These are phyloP conservation scores for Whitmania pigra DNA, from an alignment of 1,140 invertebrate genomes.

Conservation along the genomic window DNA sequence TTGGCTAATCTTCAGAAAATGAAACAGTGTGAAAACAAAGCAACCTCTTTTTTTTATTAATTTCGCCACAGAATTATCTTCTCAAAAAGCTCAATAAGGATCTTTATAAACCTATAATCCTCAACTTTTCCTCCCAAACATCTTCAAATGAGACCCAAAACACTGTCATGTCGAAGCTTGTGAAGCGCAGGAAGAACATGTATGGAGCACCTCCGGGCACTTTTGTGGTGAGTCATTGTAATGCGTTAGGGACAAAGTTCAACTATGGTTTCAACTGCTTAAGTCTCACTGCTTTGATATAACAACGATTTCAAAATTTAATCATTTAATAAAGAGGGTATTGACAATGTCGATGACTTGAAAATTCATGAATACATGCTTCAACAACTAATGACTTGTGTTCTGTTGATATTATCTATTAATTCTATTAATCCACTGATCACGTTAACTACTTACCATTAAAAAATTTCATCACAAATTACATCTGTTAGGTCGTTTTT, in stretches of 20 bases:
- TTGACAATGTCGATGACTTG: no score
- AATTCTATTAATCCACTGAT: not conserved
- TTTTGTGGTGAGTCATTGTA: slow-evolving; percentile 51
- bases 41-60: no score
- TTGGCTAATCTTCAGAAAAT: no score
- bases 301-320: no score
- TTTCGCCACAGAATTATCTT: slow-evolving; percentile 57
- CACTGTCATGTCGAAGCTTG: slow-evolving; percentile 84
- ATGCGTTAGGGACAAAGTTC: not conserved
- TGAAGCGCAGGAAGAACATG: slow-evolving; percentile 80
- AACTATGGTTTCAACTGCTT: no score
- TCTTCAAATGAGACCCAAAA: slow-evolving; percentile 84
- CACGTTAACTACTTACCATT: no score
- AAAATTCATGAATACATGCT: no score
- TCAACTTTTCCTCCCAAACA: slow-evolving; percentile 86
- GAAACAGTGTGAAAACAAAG: no score
- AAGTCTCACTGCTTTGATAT: no score
- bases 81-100: slow-evolving; percentile 65
- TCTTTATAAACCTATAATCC: slow-evolving; percentile 65
- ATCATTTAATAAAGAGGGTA: no score
- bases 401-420: not conserved
- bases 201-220: slow-evolving; percentile 79
- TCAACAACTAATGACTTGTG: no score
- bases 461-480: no score
- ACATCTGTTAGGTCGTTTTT: slow-evolving; percentile 59